Percentiles rank a stretch among this genome's conserved stretches.
Evolutionary conservation across 1,140 invertebrate genomes (phyloP).

Genomic region (Ips typographus): DNA sequence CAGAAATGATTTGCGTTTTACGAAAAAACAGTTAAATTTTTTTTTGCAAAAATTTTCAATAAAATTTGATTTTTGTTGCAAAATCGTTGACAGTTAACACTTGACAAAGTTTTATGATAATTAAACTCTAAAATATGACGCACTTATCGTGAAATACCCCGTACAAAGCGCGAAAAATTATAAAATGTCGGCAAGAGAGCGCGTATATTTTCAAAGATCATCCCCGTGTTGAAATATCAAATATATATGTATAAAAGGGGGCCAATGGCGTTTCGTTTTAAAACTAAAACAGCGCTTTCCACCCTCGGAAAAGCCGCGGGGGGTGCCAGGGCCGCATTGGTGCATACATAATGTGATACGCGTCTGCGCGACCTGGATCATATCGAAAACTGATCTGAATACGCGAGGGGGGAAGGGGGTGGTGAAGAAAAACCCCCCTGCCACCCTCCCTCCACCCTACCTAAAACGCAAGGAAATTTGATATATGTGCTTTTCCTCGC

Average conservation of each 20-base stretch:
- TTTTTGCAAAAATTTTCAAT: no score
- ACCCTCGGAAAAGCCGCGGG: slow-evolving; percentile 36
- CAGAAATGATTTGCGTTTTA: no score
- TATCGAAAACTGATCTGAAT: slow-evolving; percentile 46
- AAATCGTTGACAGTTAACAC: no score
- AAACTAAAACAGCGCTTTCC: slow-evolving; percentile 35
- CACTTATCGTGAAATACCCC: no score
- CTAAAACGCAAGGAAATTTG: slow-evolving; percentile 20
- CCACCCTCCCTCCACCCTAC: not conserved
- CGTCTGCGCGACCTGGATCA: slow-evolving; percentile 40
- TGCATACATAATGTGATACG: slow-evolving; percentile 46
- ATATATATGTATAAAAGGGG: no score
- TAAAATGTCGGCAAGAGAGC: no score
- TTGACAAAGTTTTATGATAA: no score
- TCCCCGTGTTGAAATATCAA: slow-evolving; percentile 32
- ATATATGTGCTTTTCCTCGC: slow-evolving; percentile 31
- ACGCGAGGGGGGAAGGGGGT: slow-evolving; percentile 37
- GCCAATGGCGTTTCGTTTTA: slow-evolving; percentile 43
- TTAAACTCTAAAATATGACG: no score
- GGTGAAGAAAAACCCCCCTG: not conserved
- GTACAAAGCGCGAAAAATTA: no score
- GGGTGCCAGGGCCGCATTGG: slow-evolving; percentile 42
- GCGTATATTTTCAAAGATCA: no score
- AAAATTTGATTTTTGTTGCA: no score
- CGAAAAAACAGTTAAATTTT: no score